Evolutionary conservation across 2,113 vertebrate species (phyloP).

Genomic region (Micromys minutus): DNA sequence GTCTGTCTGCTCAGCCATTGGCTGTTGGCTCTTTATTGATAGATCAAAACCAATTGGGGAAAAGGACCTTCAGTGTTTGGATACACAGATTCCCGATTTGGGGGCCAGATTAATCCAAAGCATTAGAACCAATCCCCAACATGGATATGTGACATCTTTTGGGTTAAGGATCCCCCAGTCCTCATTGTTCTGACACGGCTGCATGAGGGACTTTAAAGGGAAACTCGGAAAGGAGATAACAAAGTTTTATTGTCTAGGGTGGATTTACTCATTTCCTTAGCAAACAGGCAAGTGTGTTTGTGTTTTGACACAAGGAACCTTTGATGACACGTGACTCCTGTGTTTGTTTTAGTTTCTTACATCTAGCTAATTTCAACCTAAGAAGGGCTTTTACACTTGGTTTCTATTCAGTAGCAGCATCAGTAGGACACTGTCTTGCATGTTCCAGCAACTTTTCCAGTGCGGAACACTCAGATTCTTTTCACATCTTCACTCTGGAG

Average conservation of each 20-base stretch:
- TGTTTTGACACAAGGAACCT: background rate
- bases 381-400: background rate
- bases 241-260: background rate
- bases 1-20: too few species aligned
- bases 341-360: conserved; percentile 5
- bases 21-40: too few species aligned
- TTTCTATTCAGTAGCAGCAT: background rate
- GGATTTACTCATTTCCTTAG: conserved; percentile 1
- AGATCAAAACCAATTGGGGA: too few species aligned
- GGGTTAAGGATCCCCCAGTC: background rate
- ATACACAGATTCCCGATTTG: too few species aligned
- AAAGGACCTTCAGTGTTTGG: too few species aligned
- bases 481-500: background rate
- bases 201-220: background rate
- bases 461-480: background rate
- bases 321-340: background rate
- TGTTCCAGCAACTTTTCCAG: background rate
- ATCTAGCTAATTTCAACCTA: background rate
- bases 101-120: too few species aligned
- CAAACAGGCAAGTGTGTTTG: background rate
- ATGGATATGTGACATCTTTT: background rate
- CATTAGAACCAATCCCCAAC: too few species aligned
- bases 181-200: background rate
- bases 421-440: background rate
- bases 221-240: background rate